Evolutionary conservation across 2,113 vertebrate species (phyloP).

Genomic region (Salvelinus sp.): DNA sequence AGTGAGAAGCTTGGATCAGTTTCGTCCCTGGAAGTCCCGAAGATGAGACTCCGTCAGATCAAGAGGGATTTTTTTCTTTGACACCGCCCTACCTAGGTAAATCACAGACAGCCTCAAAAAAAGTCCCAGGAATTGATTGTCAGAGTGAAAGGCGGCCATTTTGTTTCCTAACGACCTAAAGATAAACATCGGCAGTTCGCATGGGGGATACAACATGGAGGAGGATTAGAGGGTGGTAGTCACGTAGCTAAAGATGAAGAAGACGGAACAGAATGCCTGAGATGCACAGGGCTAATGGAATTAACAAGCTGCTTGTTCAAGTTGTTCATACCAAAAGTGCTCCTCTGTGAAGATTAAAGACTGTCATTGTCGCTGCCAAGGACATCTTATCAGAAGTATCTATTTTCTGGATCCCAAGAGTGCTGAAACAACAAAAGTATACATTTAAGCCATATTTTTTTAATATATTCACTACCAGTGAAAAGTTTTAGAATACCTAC

Average conservation of each 20-base stretch:
- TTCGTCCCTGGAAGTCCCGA: background rate
- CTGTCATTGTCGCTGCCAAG: conserved; percentile 68
- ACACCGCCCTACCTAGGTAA: background rate
- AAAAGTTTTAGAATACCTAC: no score
- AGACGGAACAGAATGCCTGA: conserved; percentile 27
- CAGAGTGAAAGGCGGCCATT: conserved; percentile 43
- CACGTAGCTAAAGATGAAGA: conserved; percentile 42
- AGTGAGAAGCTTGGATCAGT: background rate
- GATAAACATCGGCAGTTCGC: conserved; percentile 41
- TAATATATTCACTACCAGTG: no score
- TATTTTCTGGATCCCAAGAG: conserved; percentile 47
- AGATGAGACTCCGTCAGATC: background rate
- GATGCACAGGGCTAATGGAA: conserved; percentile 43
- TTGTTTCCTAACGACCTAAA: conserved; percentile 57
- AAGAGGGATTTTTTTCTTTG: background rate
- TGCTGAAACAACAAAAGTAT: conserved; percentile 66
- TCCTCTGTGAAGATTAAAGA: conserved; percentile 61
- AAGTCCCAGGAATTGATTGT: conserved; percentile 17
- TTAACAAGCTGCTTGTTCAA: conserved; percentile 67
- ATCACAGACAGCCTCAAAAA: background rate
- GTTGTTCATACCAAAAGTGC: conserved; percentile 54
- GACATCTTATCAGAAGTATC: conserved; percentile 69
- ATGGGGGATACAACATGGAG: conserved; percentile 1
- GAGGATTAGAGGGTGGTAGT: conserved; percentile 28
- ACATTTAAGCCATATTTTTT: conserved; percentile 1